These are phyloP conservation scores for Eilema caniola DNA, from an alignment of 2,888 invertebrate species.

Conservation along the genomic window DNA sequence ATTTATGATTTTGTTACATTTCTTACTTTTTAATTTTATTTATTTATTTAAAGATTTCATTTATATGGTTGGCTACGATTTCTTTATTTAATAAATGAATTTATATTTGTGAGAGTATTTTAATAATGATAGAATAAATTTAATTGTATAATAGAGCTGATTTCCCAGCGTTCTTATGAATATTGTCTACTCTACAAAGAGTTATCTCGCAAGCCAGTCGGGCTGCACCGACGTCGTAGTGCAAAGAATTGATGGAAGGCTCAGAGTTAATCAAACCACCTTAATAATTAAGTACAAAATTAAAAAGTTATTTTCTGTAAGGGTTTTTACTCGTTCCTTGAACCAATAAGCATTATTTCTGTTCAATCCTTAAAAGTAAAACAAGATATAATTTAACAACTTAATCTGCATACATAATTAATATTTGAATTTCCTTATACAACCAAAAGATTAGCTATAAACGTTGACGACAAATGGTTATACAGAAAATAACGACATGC, in stretches of 20 bases:
- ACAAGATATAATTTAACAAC: slow-evolving; percentile 38
- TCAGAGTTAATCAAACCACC: slow-evolving; percentile 47
- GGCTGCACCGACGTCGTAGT: slow-evolving; percentile 55
- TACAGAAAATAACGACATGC: slow-evolving; percentile 32
- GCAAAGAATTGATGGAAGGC: slow-evolving; percentile 53
- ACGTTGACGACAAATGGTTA: slow-evolving; percentile 35
- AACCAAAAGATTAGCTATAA: slow-evolving; percentile 36
- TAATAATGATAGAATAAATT: slow-evolving; percentile 20
- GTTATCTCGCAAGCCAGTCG: slow-evolving; percentile 55
- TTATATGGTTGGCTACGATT: slow-evolving; percentile 34
- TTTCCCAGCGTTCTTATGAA: slow-evolving; percentile 32
- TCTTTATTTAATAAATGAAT: slow-evolving; percentile 29
- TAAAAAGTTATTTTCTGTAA: neutral
- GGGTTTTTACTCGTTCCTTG: slow-evolving; percentile 23
- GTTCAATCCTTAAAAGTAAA: slow-evolving; percentile 27
- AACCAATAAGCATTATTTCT: slow-evolving; percentile 28
- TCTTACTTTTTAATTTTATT: slow-evolving; percentile 25
- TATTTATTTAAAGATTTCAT: slow-evolving; percentile 43
- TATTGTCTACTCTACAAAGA: slow-evolving; percentile 52
- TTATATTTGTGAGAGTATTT: slow-evolving; percentile 30
- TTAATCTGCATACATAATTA: slow-evolving; percentile 43
- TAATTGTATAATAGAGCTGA: slow-evolving; percentile 48
- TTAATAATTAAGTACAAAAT: neutral
- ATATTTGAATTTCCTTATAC: slow-evolving; percentile 43
- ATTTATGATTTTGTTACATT: slow-evolving; percentile 45